Evolutionary conservation across 2,113 vertebrate genomes (phyloP).

Genomic region (Zosterops hypoxanthus): DNA sequence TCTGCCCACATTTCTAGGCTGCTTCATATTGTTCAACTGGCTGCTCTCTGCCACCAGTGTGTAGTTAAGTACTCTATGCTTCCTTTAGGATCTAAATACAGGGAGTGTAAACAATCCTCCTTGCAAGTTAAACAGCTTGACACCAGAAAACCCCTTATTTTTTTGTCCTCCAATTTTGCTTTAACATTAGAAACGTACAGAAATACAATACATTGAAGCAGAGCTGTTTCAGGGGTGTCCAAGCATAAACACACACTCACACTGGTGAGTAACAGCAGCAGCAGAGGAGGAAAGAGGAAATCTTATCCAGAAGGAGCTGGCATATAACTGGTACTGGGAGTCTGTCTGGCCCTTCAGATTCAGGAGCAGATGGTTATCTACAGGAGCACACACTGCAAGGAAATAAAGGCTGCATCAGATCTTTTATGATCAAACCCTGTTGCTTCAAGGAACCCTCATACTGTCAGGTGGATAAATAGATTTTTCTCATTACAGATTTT

Average conservation of each 20-base stretch:
- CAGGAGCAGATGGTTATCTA: background rate
- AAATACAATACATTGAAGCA: background rate
- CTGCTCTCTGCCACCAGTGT: background rate
- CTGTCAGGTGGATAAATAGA: background rate
- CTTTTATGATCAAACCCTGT: background rate
- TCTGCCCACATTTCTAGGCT: background rate
- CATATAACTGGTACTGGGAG: background rate
- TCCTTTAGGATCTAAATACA: background rate
- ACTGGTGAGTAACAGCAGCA: background rate
- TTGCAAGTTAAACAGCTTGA: background rate
- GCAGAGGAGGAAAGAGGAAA: background rate
- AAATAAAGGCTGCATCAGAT: background rate
- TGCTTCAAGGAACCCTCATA: background rate
- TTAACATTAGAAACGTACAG: background rate
- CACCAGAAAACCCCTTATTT: background rate
- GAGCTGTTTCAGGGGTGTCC: background rate
- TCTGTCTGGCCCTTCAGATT: background rate
- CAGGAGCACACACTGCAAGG: background rate
- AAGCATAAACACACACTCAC: background rate
- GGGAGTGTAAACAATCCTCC: background rate
- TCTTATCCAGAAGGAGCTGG: background rate
- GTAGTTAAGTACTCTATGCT: background rate
- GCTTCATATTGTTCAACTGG: background rate
- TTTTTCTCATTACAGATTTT: background rate
- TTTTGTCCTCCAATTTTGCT: background rate